Evolutionary conservation across 2,888 invertebrate species (phyloP), one percentile per base, ranked within the genome.

Genomic region (Nyleta sp.): DNA sequence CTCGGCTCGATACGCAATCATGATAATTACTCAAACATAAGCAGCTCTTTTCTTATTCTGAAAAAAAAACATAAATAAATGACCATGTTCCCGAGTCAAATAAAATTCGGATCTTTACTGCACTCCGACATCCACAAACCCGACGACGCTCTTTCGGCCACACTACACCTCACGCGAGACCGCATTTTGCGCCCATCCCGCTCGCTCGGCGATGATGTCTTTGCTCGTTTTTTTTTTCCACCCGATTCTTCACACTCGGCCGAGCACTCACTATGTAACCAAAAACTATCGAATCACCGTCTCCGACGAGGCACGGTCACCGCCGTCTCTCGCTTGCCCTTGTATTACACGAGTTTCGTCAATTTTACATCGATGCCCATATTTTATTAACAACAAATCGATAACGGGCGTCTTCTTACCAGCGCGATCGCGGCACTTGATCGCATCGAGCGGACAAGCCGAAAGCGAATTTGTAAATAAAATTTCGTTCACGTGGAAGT

Each of bases 201-300:
- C n/a, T n/a, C n/a, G n/a, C n/a, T n/a, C n/a, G n/a, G n/a, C 55
- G 53, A 5, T 13, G 38, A 48, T 50, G 48, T 53, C 76, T 72
- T 55, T 57, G 55, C 65, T 75, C 53, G n/a, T n/a, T n/a, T n/a
- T 28, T 10, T 75, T 68, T 70, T 65, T 68, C 35, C 42, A 53
- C 24, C 73, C 71, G 77, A 82, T 82, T 76, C 80, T 81, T 82
- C 79, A 81, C 81, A 78, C 80, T 80, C 65, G 68, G 53, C 76
- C 78, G 79, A 80, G 74, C 78, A 72, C 78, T 53, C 40, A 70
- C 75, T 72, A 67, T 77, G 67, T 71, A 71, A 75, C 75, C 71
- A 71, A 75, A 79, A 79, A 79, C 74, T 79, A 35, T 46, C 53
- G 53, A 50, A 68, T 52, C 72, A 33, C 38, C 38, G 28, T 76